phyloP scores from a whole-genome alignment of 2,797 vertebrate species.

The Apogon hyalosoma region DNA sequence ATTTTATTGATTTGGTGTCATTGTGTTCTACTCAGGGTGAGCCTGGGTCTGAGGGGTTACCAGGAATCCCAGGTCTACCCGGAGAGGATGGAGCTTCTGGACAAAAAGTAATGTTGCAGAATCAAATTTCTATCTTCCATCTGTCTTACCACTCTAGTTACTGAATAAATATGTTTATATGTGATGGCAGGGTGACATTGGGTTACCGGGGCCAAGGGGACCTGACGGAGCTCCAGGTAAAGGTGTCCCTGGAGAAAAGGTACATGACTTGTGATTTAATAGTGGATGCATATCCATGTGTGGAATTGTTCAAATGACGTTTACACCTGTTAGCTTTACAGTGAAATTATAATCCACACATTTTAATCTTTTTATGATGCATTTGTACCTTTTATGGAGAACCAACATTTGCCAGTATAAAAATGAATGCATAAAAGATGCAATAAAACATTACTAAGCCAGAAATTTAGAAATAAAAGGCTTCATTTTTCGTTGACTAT shows the following conservation, averaged over 20 bases:
- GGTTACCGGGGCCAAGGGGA: conserved; percentile 84
- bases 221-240: conserved; percentile 84
- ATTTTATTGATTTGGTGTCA: too few relatives aligned
- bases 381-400: too few relatives aligned
- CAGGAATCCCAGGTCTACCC: conserved; percentile 81
- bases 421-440: too few relatives aligned
- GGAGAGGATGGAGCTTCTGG: conserved; percentile 84
- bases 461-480: too few relatives aligned
- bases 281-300: background rate
- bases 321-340: too few relatives aligned
- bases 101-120: conserved; percentile 79
- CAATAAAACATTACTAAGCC: too few relatives aligned
- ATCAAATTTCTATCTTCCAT: background rate
- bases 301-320: too few relatives aligned
- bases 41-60: conserved; percentile 76
- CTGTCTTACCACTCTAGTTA: background rate
- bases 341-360: too few relatives aligned
- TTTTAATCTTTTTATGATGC: too few relatives aligned
- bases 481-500: too few relatives aligned
- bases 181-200: conserved; percentile 83
- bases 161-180: conserved; percentile 13
- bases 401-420: too few relatives aligned
- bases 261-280: conserved; percentile 44
- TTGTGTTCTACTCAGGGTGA: conserved; percentile 80
- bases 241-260: conserved; percentile 86